These are phyloP conservation scores for Furnarius figulus DNA, from an alignment of 2,113 vertebrate species.

Conservation along the genomic window DNA sequence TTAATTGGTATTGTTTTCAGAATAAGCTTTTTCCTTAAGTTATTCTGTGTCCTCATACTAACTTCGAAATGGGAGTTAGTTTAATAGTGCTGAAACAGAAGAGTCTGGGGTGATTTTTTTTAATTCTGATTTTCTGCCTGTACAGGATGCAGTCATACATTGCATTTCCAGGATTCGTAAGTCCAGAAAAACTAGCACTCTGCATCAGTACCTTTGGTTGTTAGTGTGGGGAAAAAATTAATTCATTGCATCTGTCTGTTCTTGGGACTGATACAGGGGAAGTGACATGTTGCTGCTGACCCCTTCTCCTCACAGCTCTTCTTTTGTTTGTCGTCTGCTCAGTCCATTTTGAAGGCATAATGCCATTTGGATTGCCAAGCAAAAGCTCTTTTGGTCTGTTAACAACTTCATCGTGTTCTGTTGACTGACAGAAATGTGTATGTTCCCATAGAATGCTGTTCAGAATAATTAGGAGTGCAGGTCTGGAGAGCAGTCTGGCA, in stretches of 20 bases:
- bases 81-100: background rate
- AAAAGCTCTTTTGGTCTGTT: background rate
- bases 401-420: rapidly evolving
- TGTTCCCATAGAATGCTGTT: background rate
- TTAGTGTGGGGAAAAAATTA: background rate
- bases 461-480: background rate
- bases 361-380: background rate
- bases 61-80: background rate
- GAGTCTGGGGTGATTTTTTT: background rate
- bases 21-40: background rate
- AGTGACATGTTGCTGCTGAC: background rate
- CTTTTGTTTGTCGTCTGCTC: background rate
- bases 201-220: background rate
- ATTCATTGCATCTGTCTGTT: background rate
- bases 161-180: background rate
- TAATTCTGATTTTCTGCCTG: background rate
- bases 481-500: background rate
- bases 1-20: background rate
- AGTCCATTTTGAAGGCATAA: background rate
- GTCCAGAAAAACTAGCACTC: background rate
- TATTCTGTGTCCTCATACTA: background rate
- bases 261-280: background rate
- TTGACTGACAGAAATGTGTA: background rate
- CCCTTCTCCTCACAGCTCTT: background rate
- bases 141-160: background rate